Conservation (phyloP, 2,797 vertebrate genomes). For the Aselliscus stoliczkanus region DNA sequence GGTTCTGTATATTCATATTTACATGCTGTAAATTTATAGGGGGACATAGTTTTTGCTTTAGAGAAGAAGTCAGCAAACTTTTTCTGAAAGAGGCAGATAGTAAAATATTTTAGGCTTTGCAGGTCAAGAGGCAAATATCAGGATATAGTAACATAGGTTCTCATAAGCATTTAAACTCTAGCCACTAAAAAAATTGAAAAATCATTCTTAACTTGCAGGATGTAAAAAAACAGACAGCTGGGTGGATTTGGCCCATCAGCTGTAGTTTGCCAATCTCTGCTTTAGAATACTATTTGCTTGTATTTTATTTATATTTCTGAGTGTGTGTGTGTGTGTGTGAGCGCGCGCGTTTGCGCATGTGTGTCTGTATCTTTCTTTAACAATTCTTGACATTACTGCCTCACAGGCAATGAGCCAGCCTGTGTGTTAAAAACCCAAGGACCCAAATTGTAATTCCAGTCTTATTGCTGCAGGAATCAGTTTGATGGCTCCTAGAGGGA, state of each 20-base stretch:
- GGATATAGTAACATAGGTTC: neutral
- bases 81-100: neutral
- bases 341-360: neutral
- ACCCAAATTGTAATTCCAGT: conserved; percentile 13
- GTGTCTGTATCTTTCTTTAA: conserved; percentile 61
- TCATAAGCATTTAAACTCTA: conserved; percentile 8
- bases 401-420: conserved; percentile 57
- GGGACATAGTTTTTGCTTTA: neutral
- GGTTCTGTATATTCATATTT: neutral
- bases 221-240: neutral
- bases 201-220: neutral
- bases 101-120: conserved; percentile 12
- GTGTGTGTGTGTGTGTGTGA: neutral
- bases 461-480: conserved; percentile 24
- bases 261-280: neutral
- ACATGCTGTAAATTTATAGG: neutral
- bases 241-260: neutral
- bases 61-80: neutral
- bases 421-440: conserved; percentile 43
- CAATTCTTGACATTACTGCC: conserved; percentile 65
- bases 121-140: neutral
- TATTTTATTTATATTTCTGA: conserved; percentile 49
- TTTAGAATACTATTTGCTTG: conserved; percentile 28
- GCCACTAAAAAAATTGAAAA: conserved; percentile 26
- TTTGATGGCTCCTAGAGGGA: conserved; percentile 62